Evolutionary conservation across 2,113 vertebrate genomes (phyloP).

Genomic region (Numida meleagris): DNA sequence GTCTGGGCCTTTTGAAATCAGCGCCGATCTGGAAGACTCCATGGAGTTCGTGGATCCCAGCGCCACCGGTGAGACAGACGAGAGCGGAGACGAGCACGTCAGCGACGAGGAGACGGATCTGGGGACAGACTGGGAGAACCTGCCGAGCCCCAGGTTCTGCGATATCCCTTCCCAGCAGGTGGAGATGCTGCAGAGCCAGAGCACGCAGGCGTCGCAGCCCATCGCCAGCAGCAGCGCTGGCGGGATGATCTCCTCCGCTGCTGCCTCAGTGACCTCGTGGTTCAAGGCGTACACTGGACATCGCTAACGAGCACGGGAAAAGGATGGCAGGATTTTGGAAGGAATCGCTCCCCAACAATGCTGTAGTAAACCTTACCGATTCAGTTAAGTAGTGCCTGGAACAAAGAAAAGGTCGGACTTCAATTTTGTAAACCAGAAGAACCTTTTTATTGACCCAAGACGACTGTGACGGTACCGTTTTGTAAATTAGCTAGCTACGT

Average conservation of each 20-base stretch:
- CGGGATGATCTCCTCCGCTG: constrained; percentile 95
- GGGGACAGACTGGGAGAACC: constrained; percentile 97
- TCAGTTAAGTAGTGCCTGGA: constrained; percentile 69
- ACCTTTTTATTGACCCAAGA: constrained; percentile 44
- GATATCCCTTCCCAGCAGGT: constrained; percentile 97
- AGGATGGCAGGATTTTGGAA: neutral
- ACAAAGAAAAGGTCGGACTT: constrained; percentile 49
- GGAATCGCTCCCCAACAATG: neutral
- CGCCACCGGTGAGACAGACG: constrained; percentile 84
- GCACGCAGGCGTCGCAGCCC: constrained; percentile 88
- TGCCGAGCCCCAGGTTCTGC: constrained; percentile 95
- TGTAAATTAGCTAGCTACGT: neutral
- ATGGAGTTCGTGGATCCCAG: constrained; percentile 97
- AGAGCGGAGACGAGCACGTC: constrained; percentile 90
- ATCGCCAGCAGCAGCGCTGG: constrained; percentile 83
- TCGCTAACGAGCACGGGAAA: constrained; percentile 73
- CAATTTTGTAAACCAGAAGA: neutral
- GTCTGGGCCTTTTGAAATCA: constrained; percentile 94
- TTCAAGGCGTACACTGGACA: constrained; percentile 94
- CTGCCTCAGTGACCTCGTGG: constrained; percentile 95
- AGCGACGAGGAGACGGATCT: constrained; percentile 96
- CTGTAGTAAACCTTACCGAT: neutral
- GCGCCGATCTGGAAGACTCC: constrained; percentile 93
- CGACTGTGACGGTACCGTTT: neutral
- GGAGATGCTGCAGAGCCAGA: constrained; percentile 92